Conservation (phyloP, 2,113 vertebrate genomes). For the Bothrops jararaca region DNA sequence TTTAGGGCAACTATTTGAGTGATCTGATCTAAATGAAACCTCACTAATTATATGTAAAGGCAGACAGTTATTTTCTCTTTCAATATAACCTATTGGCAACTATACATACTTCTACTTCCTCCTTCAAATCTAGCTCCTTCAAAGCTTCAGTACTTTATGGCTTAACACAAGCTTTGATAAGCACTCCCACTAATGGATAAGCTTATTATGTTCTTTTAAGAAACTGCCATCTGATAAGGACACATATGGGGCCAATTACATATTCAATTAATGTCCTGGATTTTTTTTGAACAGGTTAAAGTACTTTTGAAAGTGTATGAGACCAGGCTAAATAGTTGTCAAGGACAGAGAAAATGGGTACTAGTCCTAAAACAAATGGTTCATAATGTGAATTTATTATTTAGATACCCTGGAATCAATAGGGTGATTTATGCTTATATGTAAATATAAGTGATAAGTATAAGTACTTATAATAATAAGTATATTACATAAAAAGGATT, state of each 20-base stretch:
- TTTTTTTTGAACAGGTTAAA: neutral
- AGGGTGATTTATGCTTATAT: neutral
- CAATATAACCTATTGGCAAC: no score
- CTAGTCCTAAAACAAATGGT: neutral
- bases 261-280: neutral
- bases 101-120: no score
- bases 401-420: neutral
- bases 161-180: no score
- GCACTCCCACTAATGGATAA: neutral
- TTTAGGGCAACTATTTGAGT: no score
- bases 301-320: neutral
- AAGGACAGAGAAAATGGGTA: neutral
- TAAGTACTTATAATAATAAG: no score
- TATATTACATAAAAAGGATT: neutral
- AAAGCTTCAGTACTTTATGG: no score
- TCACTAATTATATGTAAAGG: no score
- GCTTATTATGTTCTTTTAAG: neutral
- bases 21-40: no score
- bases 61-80: no score
- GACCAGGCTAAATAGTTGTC: neutral
- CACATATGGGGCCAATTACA: neutral
- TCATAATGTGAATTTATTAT: neutral
- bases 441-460: neutral
- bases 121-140: no score
- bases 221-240: neutral